A percentile compares a stretch with the other conserved stretches of the same genome.
Evolutionary conservation across 2,113 vertebrate genomes (phyloP).

Genomic region (Pseudorasbora parva): DNA sequence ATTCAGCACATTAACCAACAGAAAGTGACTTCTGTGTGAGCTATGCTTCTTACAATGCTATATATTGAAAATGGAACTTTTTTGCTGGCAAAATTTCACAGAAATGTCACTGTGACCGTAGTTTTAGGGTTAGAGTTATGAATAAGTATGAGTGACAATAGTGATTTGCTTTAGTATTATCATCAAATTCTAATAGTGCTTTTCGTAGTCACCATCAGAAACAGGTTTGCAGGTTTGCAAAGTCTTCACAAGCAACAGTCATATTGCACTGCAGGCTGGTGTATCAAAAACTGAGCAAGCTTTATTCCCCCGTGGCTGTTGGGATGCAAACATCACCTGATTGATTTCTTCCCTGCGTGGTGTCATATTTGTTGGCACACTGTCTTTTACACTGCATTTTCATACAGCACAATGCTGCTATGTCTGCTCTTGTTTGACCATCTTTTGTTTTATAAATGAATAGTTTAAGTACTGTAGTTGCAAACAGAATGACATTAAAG

Average conservation of each 20-base stretch:
- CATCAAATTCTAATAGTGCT: not conserved
- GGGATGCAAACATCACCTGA: not conserved
- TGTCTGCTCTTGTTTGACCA: not conserved
- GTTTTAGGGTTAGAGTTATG: not conserved
- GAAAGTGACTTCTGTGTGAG: not conserved
- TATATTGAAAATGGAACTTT: not conserved
- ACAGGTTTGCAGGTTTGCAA: not conserved
- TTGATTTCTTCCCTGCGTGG: not conserved
- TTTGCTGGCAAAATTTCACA: not conserved
- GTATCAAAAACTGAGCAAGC: not conserved
- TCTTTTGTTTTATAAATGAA: not conserved
- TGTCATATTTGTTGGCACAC: slow-evolving; percentile 19
- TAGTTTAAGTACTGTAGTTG: not conserved
- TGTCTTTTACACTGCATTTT: not conserved
- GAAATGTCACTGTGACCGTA: not conserved
- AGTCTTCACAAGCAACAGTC: not conserved
- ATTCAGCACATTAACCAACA: not conserved
- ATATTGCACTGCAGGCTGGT: not conserved
- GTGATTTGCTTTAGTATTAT: not conserved
- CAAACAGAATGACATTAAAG: not conserved
- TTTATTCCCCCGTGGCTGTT: not conserved
- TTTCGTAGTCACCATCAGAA: not conserved
- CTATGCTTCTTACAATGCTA: too few species aligned
- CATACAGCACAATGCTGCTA: not conserved
- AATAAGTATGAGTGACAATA: not conserved